Base-by-base conservation (phyloP, 1,140 invertebrate species). In the Triops cancriformis region DNA sequence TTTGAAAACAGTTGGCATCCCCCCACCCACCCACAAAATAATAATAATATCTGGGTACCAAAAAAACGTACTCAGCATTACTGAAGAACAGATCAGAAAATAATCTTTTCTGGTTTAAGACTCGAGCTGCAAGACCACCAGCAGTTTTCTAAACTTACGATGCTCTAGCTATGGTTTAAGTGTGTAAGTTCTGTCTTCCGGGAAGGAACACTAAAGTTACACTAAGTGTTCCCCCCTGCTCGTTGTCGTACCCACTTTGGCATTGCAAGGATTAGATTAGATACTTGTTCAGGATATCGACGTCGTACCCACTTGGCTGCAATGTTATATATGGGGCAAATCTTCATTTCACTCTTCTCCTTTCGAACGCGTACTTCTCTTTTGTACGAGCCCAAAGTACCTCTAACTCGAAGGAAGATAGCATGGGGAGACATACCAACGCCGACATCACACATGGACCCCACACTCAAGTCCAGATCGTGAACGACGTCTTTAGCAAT, bases 201-300 rank as follows among this genome's bases (percentile, higher is more conserved):
- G 45, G 45, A 4, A 64, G 23, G 23, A 64, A 64, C 45, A 64
- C 14, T 64, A 64, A 64, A 64, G 45, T 64, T 64, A 64, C 14
- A 11, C 45, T 12, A 64, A 64, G 45, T 64, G 45, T 64, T 64
- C 51, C 51, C n/a, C 31, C 31, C 7, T 64, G 51, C 23, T 64
- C 18, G 51, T 64, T 64, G 51, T 23, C 18, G 18, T 64, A 64
- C 51, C 51, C 51, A 23, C 45, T 14, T 23, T 23, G 51, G 0
- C 51, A 64, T n/a, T 64, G 23, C 51, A n/a, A 23, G 51, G 51
- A 64, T 64, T 64, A 64, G 51, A 64, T 64, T 64, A 64, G 51
- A 23, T 7, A 23, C 51, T 18, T n/a, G 51, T 64, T 23, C 14
- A 64, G 51, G 51, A 64, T n/a, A 64, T 64, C 51, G 51, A 64